Evolutionary conservation across 1,140 invertebrate genomes (phyloP).

Genomic region (Cyclina sinensis): DNA sequence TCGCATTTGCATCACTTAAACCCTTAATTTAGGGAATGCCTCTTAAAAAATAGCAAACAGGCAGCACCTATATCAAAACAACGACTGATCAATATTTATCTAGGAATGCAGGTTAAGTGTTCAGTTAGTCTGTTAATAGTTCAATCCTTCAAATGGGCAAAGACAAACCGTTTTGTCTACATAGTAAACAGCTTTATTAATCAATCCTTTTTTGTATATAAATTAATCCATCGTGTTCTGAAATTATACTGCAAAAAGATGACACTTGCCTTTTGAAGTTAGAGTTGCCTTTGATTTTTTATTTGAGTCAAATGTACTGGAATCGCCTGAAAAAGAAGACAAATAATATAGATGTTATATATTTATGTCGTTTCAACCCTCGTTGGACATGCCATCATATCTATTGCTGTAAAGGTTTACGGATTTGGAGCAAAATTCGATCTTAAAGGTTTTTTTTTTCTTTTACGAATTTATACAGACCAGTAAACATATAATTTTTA

Average conservation of each 20-base stretch:
- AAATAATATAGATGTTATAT: neutral
- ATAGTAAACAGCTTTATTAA: neutral
- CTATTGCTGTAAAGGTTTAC: neutral
- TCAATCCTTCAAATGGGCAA: neutral
- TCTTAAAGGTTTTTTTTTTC: no score
- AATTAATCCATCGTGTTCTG: neutral
- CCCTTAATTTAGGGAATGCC: no score
- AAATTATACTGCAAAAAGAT: neutral
- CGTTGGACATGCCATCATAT: neutral
- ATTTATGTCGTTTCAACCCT: neutral
- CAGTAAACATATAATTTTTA: neutral
- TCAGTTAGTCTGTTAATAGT: no score
- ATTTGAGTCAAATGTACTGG: conserved; percentile 21
- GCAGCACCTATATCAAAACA: no score
- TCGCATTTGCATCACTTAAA: no score
- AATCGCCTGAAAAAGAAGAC: neutral
- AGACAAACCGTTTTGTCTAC: neutral
- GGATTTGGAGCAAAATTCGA: neutral
- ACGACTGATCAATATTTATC: no score
- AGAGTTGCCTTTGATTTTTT: neutral
- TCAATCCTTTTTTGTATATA: neutral
- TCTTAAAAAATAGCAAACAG: no score
- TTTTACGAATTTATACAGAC: neutral
- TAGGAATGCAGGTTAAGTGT: no score
- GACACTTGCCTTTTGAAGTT: neutral